Evolutionary conservation across 2,113 vertebrate genomes (phyloP).

Genomic region (Echinops telfairi): DNA sequence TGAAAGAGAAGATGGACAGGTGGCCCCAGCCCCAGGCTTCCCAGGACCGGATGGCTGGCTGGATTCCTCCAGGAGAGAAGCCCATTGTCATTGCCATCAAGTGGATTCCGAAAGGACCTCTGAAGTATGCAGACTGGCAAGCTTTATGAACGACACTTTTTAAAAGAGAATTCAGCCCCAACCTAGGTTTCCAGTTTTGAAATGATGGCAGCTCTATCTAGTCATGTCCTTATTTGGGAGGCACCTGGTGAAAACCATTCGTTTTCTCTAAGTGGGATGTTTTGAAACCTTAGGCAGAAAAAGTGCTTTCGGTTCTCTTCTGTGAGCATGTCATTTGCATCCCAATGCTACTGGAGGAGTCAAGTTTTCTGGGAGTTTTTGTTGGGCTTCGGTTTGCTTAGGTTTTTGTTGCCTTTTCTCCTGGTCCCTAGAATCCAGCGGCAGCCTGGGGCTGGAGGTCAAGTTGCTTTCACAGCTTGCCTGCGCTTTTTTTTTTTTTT

Average conservation of each 20-base stretch:
- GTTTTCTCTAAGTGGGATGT: conserved; percentile 44
- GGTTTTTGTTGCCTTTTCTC: neutral
- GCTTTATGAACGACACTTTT: neutral
- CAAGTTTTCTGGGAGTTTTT: neutral
- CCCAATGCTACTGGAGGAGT: conserved; percentile 18
- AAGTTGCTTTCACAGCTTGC: conserved; percentile 64
- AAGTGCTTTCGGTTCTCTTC: neutral
- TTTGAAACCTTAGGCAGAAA: conserved; percentile 10
- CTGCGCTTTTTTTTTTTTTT: conserved; percentile 5
- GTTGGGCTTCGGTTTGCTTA: neutral
- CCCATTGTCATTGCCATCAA: no score
- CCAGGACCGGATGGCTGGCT: neutral
- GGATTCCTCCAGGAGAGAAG: no score
- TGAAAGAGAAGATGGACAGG: conserved; percentile 53
- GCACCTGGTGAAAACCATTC: neutral
- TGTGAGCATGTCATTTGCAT: conserved; percentile 30
- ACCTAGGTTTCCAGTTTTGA: neutral
- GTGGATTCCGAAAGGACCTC: neutral
- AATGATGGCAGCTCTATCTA: neutral
- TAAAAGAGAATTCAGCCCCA: neutral
- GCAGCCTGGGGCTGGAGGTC: neutral
- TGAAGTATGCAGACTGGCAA: neutral
- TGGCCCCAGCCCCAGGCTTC: neutral
- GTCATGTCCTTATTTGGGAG: neutral
- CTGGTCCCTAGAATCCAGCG: neutral